These are phyloP conservation scores for Melanotaenia maccullochi DNA, from an alignment of 2,797 vertebrate genomes.

Conservation along the genomic window DNA sequence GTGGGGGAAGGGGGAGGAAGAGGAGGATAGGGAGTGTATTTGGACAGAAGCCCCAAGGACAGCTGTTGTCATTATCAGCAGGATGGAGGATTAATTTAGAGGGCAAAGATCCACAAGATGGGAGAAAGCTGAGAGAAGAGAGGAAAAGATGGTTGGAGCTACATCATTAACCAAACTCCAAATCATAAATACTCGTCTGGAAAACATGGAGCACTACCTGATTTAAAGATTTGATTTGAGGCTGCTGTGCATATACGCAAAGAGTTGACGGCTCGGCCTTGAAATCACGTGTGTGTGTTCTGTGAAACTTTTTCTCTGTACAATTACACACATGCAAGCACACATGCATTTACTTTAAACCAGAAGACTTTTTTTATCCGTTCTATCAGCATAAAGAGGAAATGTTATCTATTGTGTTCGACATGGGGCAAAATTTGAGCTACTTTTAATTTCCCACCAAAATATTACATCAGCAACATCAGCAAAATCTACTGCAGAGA, in stretches of 20 bases:
- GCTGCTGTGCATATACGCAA: neutral
- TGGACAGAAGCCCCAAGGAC: conserved; percentile 60
- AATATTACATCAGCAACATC: neutral
- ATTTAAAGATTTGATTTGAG: neutral
- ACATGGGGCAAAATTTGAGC: too few relatives aligned
- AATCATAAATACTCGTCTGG: conserved; percentile 1
- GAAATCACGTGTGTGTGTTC: neutral
- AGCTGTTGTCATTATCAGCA: conserved; percentile 74
- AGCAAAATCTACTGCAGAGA: too few relatives aligned
- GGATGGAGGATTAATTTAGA: conserved; percentile 47
- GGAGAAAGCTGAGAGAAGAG: conserved; percentile 7
- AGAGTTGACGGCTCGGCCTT: neutral
- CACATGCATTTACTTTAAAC: neutral
- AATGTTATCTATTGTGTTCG: neutral
- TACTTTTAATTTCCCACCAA: neutral
- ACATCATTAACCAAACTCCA: conserved; percentile 4
- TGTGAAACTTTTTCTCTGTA: neutral
- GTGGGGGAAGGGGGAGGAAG: neutral
- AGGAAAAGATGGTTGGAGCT: conserved; percentile 13
- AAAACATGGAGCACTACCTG: neutral
- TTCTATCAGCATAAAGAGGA: neutral
- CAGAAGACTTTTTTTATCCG: neutral
- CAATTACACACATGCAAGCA: neutral
- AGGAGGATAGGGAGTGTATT: conserved; percentile 3
- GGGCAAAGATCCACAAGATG: conserved; percentile 44